phyloP scores from a whole-genome alignment of 2,888 invertebrate genomes.

The Tenthredo livida region DNA sequence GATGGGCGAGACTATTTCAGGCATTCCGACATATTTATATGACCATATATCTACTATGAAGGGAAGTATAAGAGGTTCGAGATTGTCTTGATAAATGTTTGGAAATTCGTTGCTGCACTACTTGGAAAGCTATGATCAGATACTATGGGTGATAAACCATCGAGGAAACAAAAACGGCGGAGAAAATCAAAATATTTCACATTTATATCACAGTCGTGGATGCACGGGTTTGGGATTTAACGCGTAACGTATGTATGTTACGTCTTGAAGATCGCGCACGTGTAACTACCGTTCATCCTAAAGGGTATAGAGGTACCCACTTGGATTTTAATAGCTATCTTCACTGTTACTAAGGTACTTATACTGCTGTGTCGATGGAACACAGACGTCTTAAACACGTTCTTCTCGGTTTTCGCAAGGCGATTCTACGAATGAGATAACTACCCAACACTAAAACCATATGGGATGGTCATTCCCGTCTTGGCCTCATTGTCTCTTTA shows the following conservation, averaged over 20 bases:
- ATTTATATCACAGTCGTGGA: neutral
- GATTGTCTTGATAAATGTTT: neutral
- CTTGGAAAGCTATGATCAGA: too few species aligned
- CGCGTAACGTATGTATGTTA: neutral
- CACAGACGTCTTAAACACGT: neutral
- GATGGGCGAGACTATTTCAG: too few species aligned
- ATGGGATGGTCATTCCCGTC: neutral
- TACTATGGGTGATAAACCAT: too few species aligned
- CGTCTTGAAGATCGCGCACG: neutral
- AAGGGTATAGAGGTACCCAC: neutral
- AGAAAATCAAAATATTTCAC: neutral
- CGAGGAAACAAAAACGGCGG: too few species aligned
- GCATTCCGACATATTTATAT: too few species aligned
- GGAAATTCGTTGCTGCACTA: neutral
- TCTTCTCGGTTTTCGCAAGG: neutral
- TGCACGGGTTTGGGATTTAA: neutral
- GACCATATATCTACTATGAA: too few species aligned
- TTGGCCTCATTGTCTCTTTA: neutral
- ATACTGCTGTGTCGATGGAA: neutral
- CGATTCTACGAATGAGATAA: neutral
- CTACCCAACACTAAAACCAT: neutral
- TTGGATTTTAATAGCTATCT: slow-evolving; percentile 26
- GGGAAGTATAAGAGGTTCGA: neutral
- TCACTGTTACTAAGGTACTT: neutral
- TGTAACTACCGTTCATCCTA: neutral